phyloP scores from a whole-genome alignment of 1,140 invertebrate genomes.

The Vanessa tameamea region DNA sequence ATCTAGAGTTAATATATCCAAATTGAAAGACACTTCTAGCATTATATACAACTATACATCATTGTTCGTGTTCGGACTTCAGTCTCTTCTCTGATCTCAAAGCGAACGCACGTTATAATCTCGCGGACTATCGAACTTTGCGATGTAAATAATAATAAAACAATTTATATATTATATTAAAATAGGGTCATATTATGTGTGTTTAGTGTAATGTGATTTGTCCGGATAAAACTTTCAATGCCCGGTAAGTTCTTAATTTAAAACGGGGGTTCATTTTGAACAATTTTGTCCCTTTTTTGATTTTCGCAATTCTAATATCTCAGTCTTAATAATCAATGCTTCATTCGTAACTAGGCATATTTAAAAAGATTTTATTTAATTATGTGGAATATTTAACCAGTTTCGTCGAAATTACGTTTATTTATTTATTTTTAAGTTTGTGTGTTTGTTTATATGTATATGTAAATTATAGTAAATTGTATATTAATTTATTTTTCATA shows the following conservation, averaged over 20 bases:
- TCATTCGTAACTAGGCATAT: too few species aligned
- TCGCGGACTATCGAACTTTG: background rate
- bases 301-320: too few species aligned
- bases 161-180: background rate
- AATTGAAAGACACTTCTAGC: background rate
- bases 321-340: too few species aligned
- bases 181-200: background rate
- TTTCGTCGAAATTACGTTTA: too few species aligned
- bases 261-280: background rate
- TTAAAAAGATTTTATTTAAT: too few species aligned
- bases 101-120: background rate
- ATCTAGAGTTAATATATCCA: background rate
- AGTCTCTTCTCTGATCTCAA: background rate
- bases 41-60: background rate
- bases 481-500: too few species aligned
- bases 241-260: conserved; percentile 36
- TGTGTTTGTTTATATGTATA: too few species aligned
- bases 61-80: background rate
- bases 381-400: too few species aligned
- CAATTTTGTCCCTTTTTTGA: too few species aligned
- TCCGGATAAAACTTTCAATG: conserved; percentile 41
- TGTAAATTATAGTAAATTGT: too few species aligned
- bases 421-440: too few species aligned
- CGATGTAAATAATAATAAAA: conserved; percentile 12
- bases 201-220: conserved; percentile 34